Evolutionary conservation across 2,113 vertebrate species (phyloP).

Genomic region (Arenaria interpres): DNA sequence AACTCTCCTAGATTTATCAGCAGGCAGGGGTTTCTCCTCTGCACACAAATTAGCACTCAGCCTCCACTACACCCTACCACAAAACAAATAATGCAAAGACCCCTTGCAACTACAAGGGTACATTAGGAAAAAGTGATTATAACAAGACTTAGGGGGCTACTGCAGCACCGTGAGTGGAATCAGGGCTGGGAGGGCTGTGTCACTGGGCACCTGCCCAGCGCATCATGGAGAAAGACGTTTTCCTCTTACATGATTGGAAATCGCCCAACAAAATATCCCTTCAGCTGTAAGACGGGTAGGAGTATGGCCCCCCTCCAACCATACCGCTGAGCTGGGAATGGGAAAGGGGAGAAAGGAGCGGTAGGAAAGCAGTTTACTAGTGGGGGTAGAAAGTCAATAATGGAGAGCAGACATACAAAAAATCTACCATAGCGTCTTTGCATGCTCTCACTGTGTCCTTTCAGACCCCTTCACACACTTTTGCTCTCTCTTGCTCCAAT

Average conservation of each 20-base stretch:
- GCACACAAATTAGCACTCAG: neutral
- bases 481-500: neutral
- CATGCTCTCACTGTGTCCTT: neutral
- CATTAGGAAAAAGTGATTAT: neutral
- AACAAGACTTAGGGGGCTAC: neutral
- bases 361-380: neutral
- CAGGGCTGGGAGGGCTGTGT: neutral
- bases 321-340: neutral
- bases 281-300: neutral
- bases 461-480: neutral
- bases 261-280: neutral
- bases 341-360: neutral
- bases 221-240: neutral
- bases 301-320: neutral
- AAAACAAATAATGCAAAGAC: neutral
- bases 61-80: neutral
- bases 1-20: neutral
- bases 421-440: neutral
- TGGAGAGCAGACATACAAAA: rapidly evolving
- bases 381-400: neutral
- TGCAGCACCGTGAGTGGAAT: neutral
- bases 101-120: neutral
- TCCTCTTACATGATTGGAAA: neutral
- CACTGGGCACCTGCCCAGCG: rapidly evolving
- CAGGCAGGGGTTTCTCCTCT: neutral